Evolutionary conservation across 2,113 vertebrate genomes (phyloP).

Genomic region (Alexandromys fortis): DNA sequence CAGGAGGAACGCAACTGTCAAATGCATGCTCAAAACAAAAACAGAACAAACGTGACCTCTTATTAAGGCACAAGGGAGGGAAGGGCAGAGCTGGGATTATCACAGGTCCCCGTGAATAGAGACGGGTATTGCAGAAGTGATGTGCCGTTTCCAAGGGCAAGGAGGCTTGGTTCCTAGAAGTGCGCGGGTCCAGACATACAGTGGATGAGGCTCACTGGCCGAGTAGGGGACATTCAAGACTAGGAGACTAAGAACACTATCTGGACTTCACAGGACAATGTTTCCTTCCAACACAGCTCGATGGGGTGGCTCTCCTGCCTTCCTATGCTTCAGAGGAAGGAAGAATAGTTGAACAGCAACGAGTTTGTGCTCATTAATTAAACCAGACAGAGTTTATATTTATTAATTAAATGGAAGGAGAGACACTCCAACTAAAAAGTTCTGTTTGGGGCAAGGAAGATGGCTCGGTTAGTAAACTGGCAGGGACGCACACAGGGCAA

Average conservation of each 20-base stretch:
- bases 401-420: background rate
- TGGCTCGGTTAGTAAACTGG: background rate
- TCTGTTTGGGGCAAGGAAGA: too few species aligned
- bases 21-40: background rate
- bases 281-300: background rate
- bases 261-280: background rate
- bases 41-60: background rate
- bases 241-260: background rate
- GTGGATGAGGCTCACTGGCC: too few species aligned
- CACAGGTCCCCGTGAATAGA: background rate
- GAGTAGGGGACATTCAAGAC: background rate
- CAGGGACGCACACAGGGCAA: too few species aligned
- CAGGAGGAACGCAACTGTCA: conserved; percentile 52
- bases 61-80: background rate
- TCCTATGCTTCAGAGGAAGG: background rate
- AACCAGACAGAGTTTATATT: background rate
- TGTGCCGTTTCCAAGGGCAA: background rate
- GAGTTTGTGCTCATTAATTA: background rate
- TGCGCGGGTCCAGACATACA: background rate
- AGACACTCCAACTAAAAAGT: background rate
- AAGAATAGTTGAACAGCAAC: background rate
- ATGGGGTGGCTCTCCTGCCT: background rate
- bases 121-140: background rate
- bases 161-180: background rate
- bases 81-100: background rate